Percentiles rank a stretch among this genome's conserved stretches.
Conservation (phyloP, 2,888 invertebrate genomes). For the Cerastoderma edule region DNA sequence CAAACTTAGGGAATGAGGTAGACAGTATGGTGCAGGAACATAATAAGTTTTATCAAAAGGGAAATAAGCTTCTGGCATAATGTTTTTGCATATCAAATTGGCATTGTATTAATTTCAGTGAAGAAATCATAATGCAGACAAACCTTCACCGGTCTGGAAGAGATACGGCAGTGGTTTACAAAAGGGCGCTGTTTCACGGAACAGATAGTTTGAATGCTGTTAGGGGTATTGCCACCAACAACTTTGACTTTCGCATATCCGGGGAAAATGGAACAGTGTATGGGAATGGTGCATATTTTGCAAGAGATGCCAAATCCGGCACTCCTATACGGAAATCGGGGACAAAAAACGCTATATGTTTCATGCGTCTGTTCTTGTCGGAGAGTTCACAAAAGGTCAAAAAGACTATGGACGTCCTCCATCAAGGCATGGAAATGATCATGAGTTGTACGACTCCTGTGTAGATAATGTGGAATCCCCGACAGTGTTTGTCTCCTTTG, state of each 20-base stretch:
- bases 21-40: no score
- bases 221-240: slow-evolving; percentile 68
- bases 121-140: slow-evolving; percentile 44
- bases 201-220: slow-evolving; percentile 63
- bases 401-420: slow-evolving; percentile 63
- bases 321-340: slow-evolving; percentile 49
- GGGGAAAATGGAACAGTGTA: slow-evolving; percentile 72
- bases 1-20: no score
- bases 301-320: slow-evolving; percentile 63
- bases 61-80: slow-evolving; percentile 8
- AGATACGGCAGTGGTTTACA: slow-evolving; percentile 34
- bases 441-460: slow-evolving; percentile 72
- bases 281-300: slow-evolving; percentile 73
- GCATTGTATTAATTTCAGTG: no score
- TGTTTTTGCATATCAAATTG: no score
- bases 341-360: slow-evolving; percentile 65
- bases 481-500: slow-evolving; percentile 70
- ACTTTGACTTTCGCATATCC: slow-evolving; percentile 70
- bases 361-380: slow-evolving; percentile 70
- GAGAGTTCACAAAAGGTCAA: slow-evolving; percentile 64
- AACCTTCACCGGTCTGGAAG: slow-evolving; percentile 26
- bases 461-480: slow-evolving; percentile 67
- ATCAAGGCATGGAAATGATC: slow-evolving; percentile 44
- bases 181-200: slow-evolving; percentile 70
- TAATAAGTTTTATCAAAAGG: not conserved